Evolutionary conservation across 2,888 invertebrate species (phyloP).

Genomic region (Calephelis perditalis): DNA sequence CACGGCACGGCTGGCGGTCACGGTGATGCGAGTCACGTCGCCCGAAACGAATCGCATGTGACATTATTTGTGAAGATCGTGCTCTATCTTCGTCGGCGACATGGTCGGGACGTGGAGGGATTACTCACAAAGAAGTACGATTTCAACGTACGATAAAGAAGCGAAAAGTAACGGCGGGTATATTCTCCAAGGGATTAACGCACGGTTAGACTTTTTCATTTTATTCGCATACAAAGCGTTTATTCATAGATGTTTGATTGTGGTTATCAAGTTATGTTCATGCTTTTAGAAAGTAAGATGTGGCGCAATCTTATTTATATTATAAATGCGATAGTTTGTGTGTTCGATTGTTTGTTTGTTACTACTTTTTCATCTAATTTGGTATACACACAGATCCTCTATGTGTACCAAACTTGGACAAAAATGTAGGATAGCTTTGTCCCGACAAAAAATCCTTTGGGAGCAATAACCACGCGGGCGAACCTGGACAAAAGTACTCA

Average conservation of each 20-base stretch:
- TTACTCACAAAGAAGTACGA: conserved; percentile 77
- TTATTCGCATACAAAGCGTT: conserved; percentile 33
- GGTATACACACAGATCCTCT: no score
- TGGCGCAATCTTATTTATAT: no score
- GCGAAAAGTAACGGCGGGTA: conserved; percentile 66
- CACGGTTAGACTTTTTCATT: conserved; percentile 53
- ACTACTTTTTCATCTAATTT: no score
- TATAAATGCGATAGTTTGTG: no score
- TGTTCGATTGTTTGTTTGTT: no score
- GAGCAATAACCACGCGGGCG: no score
- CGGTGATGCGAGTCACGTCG: conserved; percentile 75
- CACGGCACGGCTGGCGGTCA: conserved; percentile 57
- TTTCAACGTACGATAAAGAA: conserved; percentile 75
- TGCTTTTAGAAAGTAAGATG: no score
- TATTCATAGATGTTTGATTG: conserved; percentile 9
- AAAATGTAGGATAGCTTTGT: no score
- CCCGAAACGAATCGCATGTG: conserved; percentile 78
- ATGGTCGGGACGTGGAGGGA: conserved; percentile 74
- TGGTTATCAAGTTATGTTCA: neutral
- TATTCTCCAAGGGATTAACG: conserved; percentile 68
- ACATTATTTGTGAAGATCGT: conserved; percentile 79
- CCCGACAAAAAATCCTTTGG: no score
- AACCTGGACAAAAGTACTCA: no score
- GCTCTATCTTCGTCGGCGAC: conserved; percentile 78
- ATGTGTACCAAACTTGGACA: no score